Evolutionary conservation across 2,113 vertebrate species (phyloP), one percentile per base, ranked within the genome.

Genomic region (Phasianus colchicus): DNA sequence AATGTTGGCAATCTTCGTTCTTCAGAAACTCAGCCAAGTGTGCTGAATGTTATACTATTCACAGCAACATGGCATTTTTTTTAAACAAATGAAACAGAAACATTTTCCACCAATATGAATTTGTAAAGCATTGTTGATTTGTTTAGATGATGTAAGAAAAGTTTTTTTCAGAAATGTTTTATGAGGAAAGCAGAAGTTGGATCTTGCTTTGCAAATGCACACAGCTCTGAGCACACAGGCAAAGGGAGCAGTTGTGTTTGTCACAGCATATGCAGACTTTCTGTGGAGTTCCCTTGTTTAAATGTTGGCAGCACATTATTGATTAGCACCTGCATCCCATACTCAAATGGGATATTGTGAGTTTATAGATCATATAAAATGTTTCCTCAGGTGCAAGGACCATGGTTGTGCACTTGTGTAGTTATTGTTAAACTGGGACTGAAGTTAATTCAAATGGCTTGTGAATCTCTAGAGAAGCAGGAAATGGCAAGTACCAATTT

Each of bases 311-410:
- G 69, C 2, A 9, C 17, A 21, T 86, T 88, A 72, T 90, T 94
- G 96, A 94, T 95, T 95, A 95, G 61, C 93, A 97, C 90, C 93
- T 96, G 94, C 83, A 94, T 42, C 61, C 36, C 52, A 10, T 0
- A 3, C 88, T 95, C 93, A 93, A 86, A 54, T 78, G 85, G 85
- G 48, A 88, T 70, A 83, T 72, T 95, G 55, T 95, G 80, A 83
- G 83, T 95, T 95, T 96, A 94, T 81, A 79, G 88, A 88, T 88
- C 61, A 24, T 86, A 65, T 91, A 91, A 90, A 96, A 88, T 93
- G 63, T 95, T 97, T 96, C 94, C 76, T 95, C 94, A 97, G 95
- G 96, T 97, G 95, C 95, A 90, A 78, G 86, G 70, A 52, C 45
- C 0, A 13, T 86, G 58, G 65, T 81, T 65, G 47, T 73, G 60